These are phyloP conservation scores for Benitochromis conjunctus DNA, from an alignment of 2,113 vertebrate species.

Conservation along the genomic window DNA sequence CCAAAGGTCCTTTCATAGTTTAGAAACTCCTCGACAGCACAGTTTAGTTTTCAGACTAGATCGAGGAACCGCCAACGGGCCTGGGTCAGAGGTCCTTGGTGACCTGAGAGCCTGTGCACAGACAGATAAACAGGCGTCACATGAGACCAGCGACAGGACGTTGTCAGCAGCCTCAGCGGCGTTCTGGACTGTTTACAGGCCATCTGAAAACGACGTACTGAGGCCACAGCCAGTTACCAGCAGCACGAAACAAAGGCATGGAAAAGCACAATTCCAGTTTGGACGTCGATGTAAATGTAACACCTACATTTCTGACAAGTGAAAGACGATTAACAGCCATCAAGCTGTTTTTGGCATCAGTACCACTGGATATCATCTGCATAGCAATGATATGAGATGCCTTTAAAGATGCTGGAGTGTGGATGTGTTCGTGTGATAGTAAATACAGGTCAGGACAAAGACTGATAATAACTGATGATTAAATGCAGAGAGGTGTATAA, in stretches of 20 bases:
- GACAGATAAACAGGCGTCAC: not conserved
- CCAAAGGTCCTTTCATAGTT: not conserved
- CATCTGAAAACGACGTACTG: not conserved
- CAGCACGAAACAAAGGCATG: not conserved
- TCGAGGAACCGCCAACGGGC: rapidly evolving
- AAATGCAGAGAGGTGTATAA: too few species aligned
- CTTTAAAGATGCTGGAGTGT: not conserved
- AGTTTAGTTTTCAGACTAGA: not conserved
- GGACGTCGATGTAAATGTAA: not conserved
- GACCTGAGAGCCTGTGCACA: not conserved
- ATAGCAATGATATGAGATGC: not conserved
- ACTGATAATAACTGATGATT: not conserved
- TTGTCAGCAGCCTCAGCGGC: not conserved
- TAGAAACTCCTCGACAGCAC: too few species aligned
- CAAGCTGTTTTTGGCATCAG: not conserved
- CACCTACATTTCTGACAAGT: not conserved
- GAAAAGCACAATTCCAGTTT: not conserved
- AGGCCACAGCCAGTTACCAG: too few species aligned
- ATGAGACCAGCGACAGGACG: not conserved
- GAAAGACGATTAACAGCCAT: not conserved
- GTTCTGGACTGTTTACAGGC: not conserved
- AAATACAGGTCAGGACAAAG: not conserved
- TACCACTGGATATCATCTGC: not conserved
- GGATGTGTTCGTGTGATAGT: not conserved
- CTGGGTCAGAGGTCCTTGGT: not conserved